phyloP scores from a whole-genome alignment of 1,140 invertebrate species.

The Aphis craccivora region DNA sequence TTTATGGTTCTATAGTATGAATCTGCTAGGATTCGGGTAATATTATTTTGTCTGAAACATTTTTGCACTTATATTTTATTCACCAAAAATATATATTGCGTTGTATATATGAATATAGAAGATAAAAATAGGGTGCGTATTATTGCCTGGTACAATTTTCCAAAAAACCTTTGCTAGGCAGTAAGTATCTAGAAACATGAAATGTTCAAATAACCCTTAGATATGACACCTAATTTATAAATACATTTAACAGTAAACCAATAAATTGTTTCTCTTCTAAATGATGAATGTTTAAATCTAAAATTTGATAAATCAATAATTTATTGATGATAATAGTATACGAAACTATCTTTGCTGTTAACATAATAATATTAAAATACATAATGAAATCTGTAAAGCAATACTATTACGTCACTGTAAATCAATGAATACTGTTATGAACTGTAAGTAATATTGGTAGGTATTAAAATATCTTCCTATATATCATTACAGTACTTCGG shows the following conservation, averaged over 20 bases:
- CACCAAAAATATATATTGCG: background rate
- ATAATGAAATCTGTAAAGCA: background rate
- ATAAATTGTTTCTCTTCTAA: background rate
- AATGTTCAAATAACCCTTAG: background rate
- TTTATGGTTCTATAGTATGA: background rate
- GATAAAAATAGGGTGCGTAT: background rate
- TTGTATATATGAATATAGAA: conserved; percentile 7
- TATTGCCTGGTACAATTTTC: background rate
- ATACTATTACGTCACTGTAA: background rate
- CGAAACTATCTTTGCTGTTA: background rate
- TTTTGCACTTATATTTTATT: conserved; percentile 6
- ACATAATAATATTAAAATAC: background rate
- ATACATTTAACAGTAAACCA: background rate
- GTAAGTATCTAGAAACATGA: background rate
- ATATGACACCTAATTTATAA: background rate
- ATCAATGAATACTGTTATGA: background rate
- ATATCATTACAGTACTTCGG: background rate
- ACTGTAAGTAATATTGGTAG: background rate
- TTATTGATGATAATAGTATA: background rate
- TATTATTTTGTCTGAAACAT: background rate
- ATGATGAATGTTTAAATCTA: background rate
- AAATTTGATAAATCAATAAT: background rate
- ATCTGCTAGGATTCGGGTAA: background rate
- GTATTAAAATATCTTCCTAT: background rate
- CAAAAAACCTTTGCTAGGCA: background rate